Evolutionary conservation across 30 jellyfish, hydroid and myxozoan genomes (phyloP).

Genomic region (Aurelia coerulea): DNA sequence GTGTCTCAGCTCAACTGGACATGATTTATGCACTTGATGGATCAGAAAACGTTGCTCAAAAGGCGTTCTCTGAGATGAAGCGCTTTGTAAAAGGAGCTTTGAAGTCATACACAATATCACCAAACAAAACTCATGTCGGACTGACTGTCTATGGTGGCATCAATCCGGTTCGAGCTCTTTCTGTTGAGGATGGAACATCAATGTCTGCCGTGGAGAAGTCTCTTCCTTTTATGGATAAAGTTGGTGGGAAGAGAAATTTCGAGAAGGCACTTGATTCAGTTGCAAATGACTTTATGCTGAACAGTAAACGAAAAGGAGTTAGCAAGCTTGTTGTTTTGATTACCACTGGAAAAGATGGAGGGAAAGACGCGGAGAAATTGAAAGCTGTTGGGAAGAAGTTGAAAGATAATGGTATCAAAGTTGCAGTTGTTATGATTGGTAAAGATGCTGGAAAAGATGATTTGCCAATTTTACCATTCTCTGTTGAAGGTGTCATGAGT

Average conservation of each 20-base stretch:
- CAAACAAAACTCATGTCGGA: constrained; percentile 45
- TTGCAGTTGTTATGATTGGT: constrained; percentile 61
- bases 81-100: constrained; percentile 37
- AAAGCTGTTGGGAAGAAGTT: constrained; percentile 26
- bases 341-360: no score
- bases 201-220: constrained; percentile 30
- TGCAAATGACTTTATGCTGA: no score
- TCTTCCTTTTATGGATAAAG: background rate
- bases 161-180: background rate
- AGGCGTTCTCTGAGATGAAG: constrained; percentile 41
- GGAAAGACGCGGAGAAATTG: no score
- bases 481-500: background rate
- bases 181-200: constrained; percentile 34
- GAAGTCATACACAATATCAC: constrained; percentile 48
- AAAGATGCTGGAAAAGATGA: background rate
- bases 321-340: no score
- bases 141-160: constrained; percentile 41
- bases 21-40: constrained; percentile 78
- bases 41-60: constrained; percentile 20
- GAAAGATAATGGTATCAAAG: constrained; percentile 59
- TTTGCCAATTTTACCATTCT: background rate
- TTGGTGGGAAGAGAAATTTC: constrained; percentile 63
- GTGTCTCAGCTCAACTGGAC: constrained; percentile 58
- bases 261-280: constrained; percentile 11
- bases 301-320: no score